These are phyloP conservation scores for Alca torda DNA, from an alignment of 2,797 vertebrate species.

Conservation along the genomic window DNA sequence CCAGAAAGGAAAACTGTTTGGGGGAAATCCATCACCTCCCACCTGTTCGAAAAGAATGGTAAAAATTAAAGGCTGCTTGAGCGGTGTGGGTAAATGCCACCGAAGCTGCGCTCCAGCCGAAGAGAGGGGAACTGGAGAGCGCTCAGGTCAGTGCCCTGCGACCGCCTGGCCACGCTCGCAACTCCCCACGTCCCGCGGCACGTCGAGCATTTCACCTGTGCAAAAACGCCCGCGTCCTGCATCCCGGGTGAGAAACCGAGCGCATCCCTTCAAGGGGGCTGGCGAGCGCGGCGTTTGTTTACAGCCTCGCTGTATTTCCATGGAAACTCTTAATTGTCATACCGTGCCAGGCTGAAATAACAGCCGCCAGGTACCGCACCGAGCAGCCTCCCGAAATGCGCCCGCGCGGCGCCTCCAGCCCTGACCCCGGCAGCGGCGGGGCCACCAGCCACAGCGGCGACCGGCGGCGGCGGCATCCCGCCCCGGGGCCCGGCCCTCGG, in stretches of 20 bases:
- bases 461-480: background rate
- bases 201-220: accelerated
- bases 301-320: background rate
- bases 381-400: background rate
- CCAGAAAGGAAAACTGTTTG: background rate
- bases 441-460: background rate
- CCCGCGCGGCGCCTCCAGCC: background rate
- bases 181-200: accelerated
- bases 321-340: conserved; percentile 27
- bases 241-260: accelerated
- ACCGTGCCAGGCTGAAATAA: background rate
- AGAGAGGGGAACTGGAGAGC: accelerated
- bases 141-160: accelerated
- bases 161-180: accelerated
- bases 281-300: background rate
- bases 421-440: background rate
- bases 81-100: accelerated
- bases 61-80: background rate
- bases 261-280: background rate
- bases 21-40: background rate
- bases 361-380: background rate
- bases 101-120: background rate
- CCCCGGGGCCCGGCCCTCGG: background rate
- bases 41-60: background rate
- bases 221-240: accelerated